Conservation (phyloP, 1,140 invertebrate genomes). For the Diorhabda elongata region DNA sequence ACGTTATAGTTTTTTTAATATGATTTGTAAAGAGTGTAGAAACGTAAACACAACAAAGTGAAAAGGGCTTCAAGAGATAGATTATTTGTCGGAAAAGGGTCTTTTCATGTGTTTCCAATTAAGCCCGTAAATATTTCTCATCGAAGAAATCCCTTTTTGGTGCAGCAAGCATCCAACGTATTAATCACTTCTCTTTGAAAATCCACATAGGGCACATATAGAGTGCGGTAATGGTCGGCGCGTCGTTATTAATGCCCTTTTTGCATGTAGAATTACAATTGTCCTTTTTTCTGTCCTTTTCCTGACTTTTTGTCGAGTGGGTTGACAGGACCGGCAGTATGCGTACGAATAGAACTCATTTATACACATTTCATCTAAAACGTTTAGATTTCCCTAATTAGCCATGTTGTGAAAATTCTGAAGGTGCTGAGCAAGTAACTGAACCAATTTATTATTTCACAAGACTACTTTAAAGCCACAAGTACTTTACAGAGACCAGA, state of each 20-base stretch:
- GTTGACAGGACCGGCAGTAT: background rate
- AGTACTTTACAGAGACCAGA: too few species aligned
- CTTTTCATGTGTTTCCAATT: slow-evolving; percentile 2
- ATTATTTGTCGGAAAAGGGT: background rate
- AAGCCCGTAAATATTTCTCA: slow-evolving; percentile 2
- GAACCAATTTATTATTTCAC: too few species aligned
- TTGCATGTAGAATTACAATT: slow-evolving; percentile 16
- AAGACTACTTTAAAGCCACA: too few species aligned
- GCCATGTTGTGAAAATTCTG: too few species aligned
- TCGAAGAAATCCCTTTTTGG: background rate
- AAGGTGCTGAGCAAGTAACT: too few species aligned
- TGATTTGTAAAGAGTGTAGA: too few species aligned
- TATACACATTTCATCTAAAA: too few species aligned
- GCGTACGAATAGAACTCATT: too few species aligned
- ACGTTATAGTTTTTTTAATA: too few species aligned
- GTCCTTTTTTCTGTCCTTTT: slow-evolving; percentile 12
- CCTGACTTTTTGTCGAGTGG: slow-evolving; percentile 2
- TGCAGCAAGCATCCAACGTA: background rate
- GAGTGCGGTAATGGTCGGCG: background rate
- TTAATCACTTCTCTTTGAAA: slow-evolving; percentile 2
- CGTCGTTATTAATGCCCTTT: slow-evolving; percentile 8
- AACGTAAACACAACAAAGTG: background rate
- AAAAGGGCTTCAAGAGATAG: background rate
- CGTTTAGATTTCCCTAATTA: too few species aligned
- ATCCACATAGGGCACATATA: slow-evolving; percentile 2